Evolutionary conservation across 2,113 vertebrate genomes (phyloP).

Genomic region (Physeter macrocephalus): DNA sequence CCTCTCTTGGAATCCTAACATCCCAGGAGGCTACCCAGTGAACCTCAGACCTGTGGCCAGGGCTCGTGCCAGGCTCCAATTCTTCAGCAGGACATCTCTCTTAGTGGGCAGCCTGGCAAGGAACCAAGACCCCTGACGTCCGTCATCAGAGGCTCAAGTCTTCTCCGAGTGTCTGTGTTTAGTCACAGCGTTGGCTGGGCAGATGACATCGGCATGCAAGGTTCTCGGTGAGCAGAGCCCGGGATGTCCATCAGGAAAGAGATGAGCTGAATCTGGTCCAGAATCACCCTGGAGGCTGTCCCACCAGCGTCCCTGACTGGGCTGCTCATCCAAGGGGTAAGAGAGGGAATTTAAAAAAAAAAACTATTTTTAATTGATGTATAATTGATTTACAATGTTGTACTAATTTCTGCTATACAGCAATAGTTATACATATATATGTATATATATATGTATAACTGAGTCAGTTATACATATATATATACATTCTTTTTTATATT

Average conservation of each 20-base stretch:
- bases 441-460: too few species aligned
- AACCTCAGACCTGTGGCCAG: not conserved
- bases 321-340: not conserved
- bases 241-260: not conserved
- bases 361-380: not conserved
- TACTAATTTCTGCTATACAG: not conserved
- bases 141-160: not conserved
- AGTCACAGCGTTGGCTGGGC: not conserved
- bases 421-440: not conserved
- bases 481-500: not conserved
- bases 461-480: not conserved
- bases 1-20: not conserved
- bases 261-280: not conserved
- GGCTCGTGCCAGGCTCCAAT: not conserved
- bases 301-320: not conserved
- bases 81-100: not conserved
- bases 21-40: not conserved
- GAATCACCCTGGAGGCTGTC: not conserved
- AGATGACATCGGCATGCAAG: not conserved
- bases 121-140: not conserved
- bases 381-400: not conserved
- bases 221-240: not conserved
- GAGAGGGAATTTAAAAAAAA: not conserved
- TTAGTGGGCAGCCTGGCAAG: not conserved
- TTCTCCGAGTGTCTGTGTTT: not conserved